Evolutionary conservation across 1,140 invertebrate genomes (phyloP).

Genomic region (Temnothorax nylanderi): DNA sequence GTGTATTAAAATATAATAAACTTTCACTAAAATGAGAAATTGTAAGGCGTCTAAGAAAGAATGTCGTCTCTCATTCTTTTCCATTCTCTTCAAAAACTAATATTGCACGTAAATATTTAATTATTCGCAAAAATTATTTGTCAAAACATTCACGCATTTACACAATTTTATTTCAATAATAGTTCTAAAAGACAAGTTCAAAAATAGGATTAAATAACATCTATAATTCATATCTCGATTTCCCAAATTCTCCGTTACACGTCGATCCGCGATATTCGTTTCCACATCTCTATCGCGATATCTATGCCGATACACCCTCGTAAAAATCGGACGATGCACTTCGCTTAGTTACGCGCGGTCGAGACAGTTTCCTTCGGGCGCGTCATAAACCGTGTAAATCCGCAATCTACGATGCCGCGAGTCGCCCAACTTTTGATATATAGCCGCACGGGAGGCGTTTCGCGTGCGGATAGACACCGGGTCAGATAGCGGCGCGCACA

Average conservation of each 20-base stretch:
- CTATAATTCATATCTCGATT: neutral
- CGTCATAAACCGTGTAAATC: slow-evolving; percentile 56
- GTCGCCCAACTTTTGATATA: slow-evolving; percentile 56
- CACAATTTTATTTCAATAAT: neutral
- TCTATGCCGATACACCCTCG: slow-evolving; percentile 45
- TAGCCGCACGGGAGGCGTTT: slow-evolving; percentile 36
- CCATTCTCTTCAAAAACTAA: neutral
- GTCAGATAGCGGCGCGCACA: slow-evolving; percentile 36
- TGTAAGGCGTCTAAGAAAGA: neutral
- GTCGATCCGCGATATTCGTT: neutral
- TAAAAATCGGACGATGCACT: slow-evolving; percentile 51
- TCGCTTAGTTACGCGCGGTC: slow-evolving; percentile 49
- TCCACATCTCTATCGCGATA: slow-evolving; percentile 11
- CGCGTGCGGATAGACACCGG: slow-evolving; percentile 44
- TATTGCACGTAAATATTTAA: neutral
- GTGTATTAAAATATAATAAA: slow-evolving; percentile 19
- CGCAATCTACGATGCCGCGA: slow-evolving; percentile 54
- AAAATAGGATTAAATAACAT: neutral
- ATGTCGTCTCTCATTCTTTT: neutral
- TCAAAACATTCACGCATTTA: neutral
- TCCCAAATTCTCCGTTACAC: neutral
- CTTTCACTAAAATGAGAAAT: neutral
- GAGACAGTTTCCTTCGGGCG: slow-evolving; percentile 39
- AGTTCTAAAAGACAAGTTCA: neutral
- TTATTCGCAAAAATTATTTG: neutral